Evolutionary conservation across 2,113 vertebrate genomes (phyloP).

Genomic region (Eira barbara): DNA sequence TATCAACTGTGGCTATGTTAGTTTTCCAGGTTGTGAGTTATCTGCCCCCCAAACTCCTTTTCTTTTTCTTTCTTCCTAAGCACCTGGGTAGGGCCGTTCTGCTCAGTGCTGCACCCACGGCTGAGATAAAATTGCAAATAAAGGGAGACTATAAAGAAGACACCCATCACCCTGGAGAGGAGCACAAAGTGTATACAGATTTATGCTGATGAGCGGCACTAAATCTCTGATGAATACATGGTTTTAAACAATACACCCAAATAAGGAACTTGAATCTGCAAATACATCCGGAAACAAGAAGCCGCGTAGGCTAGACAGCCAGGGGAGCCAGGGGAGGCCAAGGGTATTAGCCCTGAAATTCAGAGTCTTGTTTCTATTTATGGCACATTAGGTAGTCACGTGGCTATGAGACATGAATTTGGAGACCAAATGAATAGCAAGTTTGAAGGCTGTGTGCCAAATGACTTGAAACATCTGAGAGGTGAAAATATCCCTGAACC

Average conservation of each 20-base stretch:
- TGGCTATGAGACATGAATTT: background rate
- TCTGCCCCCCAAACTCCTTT: background rate
- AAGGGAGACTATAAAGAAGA: background rate
- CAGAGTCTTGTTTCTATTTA: background rate
- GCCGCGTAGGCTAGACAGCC: background rate
- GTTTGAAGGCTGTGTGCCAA: background rate
- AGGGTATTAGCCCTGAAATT: background rate
- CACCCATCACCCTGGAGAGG: background rate
- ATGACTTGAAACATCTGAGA: constrained; percentile 45
- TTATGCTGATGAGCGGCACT: background rate
- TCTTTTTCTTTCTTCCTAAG: background rate
- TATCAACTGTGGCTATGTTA: background rate
- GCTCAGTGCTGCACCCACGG: background rate
- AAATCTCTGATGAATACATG: background rate
- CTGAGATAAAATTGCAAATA: background rate
- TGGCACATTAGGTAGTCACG: background rate
- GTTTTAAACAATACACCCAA: background rate
- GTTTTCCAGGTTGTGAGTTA: background rate
- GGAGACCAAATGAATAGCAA: constrained; percentile 22
- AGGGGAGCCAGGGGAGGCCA: background rate
- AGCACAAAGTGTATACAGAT: background rate
- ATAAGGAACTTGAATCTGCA: background rate
- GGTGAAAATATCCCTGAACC: constrained; percentile 7
- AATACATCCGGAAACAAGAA: background rate
- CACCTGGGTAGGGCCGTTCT: background rate